Percentiles rank a stretch among this genome's conserved stretches.
These are phyloP conservation scores for Eucera pruinosa DNA, from an alignment of 2,888 invertebrate species.

Conservation along the genomic window DNA sequence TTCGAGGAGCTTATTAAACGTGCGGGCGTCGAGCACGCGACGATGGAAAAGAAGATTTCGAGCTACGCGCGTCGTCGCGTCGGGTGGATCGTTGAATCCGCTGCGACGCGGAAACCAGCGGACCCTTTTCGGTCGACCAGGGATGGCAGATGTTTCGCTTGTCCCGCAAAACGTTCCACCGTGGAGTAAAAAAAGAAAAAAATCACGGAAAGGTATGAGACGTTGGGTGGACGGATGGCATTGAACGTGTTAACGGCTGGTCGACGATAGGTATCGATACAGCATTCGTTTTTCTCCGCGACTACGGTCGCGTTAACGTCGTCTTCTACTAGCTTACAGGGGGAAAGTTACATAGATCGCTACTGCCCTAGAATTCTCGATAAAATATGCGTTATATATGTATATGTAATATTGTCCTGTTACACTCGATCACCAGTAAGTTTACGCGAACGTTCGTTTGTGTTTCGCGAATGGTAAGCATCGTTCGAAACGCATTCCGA, in stretches of 20 bases:
- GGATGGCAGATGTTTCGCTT: too few relatives aligned
- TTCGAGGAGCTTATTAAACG: too few relatives aligned
- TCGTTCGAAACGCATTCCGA: not conserved
- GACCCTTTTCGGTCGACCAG: conserved; percentile 1
- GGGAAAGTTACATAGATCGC: conserved; percentile 46
- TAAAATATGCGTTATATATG: conserved; percentile 56
- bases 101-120: not conserved
- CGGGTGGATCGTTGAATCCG: not conserved
- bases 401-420: conserved; percentile 79
- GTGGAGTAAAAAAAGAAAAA: not conserved
- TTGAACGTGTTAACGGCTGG: conserved; percentile 33
- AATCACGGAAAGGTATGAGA: not conserved
- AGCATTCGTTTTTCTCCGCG: conserved; percentile 16
- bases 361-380: conserved; percentile 49
- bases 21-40: too few relatives aligned
- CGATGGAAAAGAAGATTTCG: too few relatives aligned
- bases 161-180: not conserved
- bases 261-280: conserved; percentile 26
- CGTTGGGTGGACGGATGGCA: too few relatives aligned
- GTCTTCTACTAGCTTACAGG: conserved; percentile 52
- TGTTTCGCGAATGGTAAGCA: not conserved
- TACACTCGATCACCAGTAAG: conserved; percentile 76
- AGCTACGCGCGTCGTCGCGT: not conserved
- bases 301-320: conserved; percentile 10
- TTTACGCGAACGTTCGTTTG: conserved; percentile 52